A percentile compares a stretch with the other conserved stretches of the same genome.
These are phyloP conservation scores for Phymastichus coffea DNA, from an alignment of 1,140 invertebrate genomes.

Conservation along the genomic window DNA sequence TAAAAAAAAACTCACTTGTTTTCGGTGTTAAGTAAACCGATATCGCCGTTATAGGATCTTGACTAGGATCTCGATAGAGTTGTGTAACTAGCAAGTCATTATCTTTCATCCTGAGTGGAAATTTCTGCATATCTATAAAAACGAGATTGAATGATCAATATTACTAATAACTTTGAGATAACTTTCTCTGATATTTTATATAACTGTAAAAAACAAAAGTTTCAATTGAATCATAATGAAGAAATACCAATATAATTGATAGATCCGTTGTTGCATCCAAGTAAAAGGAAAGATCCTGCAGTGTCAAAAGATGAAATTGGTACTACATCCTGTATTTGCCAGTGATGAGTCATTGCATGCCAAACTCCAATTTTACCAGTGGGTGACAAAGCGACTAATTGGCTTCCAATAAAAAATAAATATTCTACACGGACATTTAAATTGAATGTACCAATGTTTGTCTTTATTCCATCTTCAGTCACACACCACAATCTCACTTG, in stretches of 20 bases:
- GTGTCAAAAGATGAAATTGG: slow-evolving; percentile 94
- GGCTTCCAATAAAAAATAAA: slow-evolving; percentile 95
- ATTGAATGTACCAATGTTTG: slow-evolving; percentile 88
- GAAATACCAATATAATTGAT: slow-evolving; percentile 93
- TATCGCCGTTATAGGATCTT: slow-evolving; percentile 96
- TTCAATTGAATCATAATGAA: slow-evolving; percentile 8
- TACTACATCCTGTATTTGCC: slow-evolving; percentile 95
- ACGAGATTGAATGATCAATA: slow-evolving; percentile 16
- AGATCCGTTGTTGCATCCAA: slow-evolving; percentile 94
- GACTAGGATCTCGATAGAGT: slow-evolving; percentile 90
- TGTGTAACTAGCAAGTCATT: slow-evolving; percentile 97
- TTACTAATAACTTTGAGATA: background rate
- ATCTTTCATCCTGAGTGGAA: slow-evolving; percentile 97
- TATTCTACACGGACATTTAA: slow-evolving; percentile 91
- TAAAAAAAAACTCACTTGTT: slow-evolving; percentile 78
- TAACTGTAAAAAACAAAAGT: background rate
- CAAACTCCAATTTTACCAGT: slow-evolving; percentile 98
- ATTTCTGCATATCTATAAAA: slow-evolving; percentile 96
- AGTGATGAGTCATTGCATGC: slow-evolving; percentile 98
- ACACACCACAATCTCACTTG: slow-evolving; percentile 89
- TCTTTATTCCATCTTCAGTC: slow-evolving; percentile 73
- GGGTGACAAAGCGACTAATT: slow-evolving; percentile 89
- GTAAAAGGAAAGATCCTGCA: slow-evolving; percentile 89
- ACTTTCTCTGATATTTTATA: background rate
- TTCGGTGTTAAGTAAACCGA: slow-evolving; percentile 97